Base-by-base conservation (phyloP, 2,888 invertebrate species). In the Drosophila nigritarsus region DNA sequence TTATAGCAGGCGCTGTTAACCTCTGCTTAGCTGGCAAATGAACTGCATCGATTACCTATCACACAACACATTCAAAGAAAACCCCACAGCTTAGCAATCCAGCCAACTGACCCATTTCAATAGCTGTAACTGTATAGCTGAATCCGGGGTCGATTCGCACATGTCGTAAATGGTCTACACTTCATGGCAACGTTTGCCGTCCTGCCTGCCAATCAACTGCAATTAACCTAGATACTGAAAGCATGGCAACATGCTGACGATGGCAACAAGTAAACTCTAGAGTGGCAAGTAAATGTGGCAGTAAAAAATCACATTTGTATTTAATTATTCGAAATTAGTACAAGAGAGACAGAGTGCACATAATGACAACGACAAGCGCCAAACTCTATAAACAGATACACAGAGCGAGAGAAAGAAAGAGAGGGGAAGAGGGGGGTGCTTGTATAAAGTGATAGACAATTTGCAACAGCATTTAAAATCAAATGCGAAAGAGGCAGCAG, bases 271-370 rank as follows among this genome's bases (percentile, higher is more conserved):
- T 78, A 65, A 65, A 65, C 53, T 54, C 50, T 54, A 51, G 30
- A 48, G 45, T 45, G 54, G 30, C 54, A 65, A 71, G 27, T 58
- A 51, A 56, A 45, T 50, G 55, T 59, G 60, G 50, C 65, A 67
- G 70, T 74, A 83, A 80, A 73, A 86, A 88, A 86, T 83, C 75
- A 54, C 80, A 87, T 89, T 81, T 83, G 73, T 72, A 72, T 79
- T 76, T 83, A 75, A 83, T 86, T 83, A 76, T 74, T 76, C 61
- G 71, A 71, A 85, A 84, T 83, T 88, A 78, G 86, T 63, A 53
- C 63, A 67, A 68, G 49, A 62, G 69, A 48, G 38, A 78, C 40
- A 56, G 61, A 64, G 58, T 74, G 60, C 61, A 74, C 69, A 65
- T 60, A 69, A 60, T 58, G 58, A 65, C 69, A 61, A 68, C 53